Conservation (phyloP, 2,113 vertebrate species). For the Zapornia atra region DNA sequence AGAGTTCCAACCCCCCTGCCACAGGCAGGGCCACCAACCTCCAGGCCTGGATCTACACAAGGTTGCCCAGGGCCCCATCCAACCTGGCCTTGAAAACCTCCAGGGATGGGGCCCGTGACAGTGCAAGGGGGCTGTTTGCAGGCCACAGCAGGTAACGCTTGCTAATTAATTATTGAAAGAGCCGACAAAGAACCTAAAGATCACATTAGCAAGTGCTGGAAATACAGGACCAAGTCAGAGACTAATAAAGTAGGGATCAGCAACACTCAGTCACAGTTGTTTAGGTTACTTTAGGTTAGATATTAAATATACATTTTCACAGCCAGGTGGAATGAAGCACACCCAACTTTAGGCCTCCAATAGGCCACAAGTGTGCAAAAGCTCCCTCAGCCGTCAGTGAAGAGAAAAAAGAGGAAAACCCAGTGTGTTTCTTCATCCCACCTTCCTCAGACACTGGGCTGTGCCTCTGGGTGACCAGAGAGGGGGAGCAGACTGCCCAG, state of each 20-base stretch:
- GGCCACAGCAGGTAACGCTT: fast-evolving
- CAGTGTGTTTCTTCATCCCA: neutral
- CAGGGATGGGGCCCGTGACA: neutral
- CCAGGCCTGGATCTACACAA: too few relatives aligned
- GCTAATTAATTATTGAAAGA: neutral
- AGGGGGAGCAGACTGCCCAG: neutral
- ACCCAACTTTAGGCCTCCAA: neutral
- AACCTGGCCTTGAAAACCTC: too few relatives aligned
- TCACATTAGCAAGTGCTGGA: neutral
- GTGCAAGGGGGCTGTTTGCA: neutral
- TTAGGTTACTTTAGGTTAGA: neutral
- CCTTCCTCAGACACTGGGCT: neutral
- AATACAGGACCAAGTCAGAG: neutral
- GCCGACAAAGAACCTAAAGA: neutral
- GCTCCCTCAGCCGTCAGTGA: neutral
- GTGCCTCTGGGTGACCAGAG: neutral
- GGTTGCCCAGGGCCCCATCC: too few relatives aligned
- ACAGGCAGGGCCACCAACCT: too few relatives aligned
- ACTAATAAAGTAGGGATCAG: neutral
- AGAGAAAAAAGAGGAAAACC: neutral
- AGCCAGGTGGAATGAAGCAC: neutral
- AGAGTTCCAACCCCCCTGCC: too few relatives aligned
- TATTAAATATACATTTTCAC: neutral
- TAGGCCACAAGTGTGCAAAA: neutral
- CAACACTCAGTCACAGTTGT: neutral